phyloP scores from a whole-genome alignment of 2,797 vertebrate genomes.

The Platyrinchus mystaceus region DNA sequence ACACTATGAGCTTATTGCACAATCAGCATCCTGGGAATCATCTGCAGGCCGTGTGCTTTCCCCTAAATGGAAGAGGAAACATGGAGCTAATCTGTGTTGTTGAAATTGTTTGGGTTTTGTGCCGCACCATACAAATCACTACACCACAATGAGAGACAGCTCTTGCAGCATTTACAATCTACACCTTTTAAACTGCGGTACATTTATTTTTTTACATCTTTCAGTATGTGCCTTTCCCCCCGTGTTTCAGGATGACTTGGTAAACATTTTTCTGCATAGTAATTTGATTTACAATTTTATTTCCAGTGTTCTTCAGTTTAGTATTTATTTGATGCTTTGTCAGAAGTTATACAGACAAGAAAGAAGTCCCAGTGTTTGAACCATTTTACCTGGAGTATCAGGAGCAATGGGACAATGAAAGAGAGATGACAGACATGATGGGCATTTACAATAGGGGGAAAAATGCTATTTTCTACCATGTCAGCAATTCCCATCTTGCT shows the following conservation, averaged over 20 bases:
- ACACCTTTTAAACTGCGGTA: background rate
- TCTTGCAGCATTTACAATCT: background rate
- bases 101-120: background rate
- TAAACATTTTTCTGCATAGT: background rate
- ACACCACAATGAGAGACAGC: background rate
- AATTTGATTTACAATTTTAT: background rate
- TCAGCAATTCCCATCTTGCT: constrained; percentile 23
- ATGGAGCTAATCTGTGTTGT: background rate
- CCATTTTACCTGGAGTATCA: background rate
- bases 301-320: background rate
- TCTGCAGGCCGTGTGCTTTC: background rate
- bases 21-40: background rate
- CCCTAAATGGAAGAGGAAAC: background rate
- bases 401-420: background rate
- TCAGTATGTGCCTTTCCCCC: background rate
- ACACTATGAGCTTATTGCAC: background rate
- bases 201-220: background rate
- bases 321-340: background rate
- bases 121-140: background rate
- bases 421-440: background rate
- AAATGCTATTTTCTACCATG: background rate
- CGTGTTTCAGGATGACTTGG: background rate
- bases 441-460: background rate
- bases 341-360: background rate
- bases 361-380: background rate